Conservation (phyloP, 2,888 invertebrate genomes). For the Heliconius hortense region DNA sequence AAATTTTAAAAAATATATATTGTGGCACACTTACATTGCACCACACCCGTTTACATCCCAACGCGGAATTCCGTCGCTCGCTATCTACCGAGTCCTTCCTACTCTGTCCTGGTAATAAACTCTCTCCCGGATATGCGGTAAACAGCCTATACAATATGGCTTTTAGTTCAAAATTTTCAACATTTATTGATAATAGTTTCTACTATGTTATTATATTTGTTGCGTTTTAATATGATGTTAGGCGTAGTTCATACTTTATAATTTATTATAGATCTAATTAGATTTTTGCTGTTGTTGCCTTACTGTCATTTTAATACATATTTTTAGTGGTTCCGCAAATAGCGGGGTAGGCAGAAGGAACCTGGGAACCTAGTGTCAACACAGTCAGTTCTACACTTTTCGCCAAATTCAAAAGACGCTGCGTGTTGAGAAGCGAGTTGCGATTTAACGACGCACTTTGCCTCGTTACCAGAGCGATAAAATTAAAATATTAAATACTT, state of each 20-base stretch:
- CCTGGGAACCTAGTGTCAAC: too few species aligned
- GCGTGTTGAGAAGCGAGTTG: too few species aligned
- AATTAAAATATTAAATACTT: too few species aligned
- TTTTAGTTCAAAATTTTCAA: conserved; percentile 14
- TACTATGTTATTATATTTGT: conserved; percentile 3
- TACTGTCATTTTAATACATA: too few species aligned
- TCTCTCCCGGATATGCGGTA: conserved; percentile 34
- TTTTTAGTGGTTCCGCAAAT: too few species aligned
- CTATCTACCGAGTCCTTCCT: conserved; percentile 63
- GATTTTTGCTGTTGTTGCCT: neutral
- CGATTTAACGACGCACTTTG: too few species aligned
- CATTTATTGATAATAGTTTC: conserved; percentile 19
- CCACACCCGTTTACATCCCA: conserved; percentile 52
- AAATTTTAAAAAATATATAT: too few species aligned
- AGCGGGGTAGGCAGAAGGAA: too few species aligned
- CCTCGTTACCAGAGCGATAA: too few species aligned
- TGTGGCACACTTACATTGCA: conserved; percentile 36
- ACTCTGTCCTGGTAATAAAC: conserved; percentile 49
- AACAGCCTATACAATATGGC: conserved; percentile 32
- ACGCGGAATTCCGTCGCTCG: conserved; percentile 66
- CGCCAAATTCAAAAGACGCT: too few species aligned
- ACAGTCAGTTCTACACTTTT: too few species aligned
- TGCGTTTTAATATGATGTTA: neutral
- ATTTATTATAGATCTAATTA: neutral
- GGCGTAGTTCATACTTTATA: neutral